These are phyloP conservation scores for Tylochromis polylepis DNA, from an alignment of 2,113 vertebrate species.

Conservation along the genomic window DNA sequence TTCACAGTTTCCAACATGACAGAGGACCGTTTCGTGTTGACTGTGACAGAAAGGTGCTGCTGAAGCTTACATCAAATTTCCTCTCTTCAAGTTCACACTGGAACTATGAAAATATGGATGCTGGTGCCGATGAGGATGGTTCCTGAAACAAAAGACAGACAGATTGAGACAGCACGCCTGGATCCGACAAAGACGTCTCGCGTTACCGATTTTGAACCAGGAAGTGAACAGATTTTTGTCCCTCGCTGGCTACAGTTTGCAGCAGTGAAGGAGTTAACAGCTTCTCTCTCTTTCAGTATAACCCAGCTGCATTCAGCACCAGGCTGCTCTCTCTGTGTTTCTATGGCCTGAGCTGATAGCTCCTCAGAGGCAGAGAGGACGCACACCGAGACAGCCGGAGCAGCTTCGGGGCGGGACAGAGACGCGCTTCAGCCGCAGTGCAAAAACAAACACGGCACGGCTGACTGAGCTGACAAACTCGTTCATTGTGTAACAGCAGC, in stretches of 20 bases:
- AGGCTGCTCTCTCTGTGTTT: conserved; percentile 14
- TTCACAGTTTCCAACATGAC: not conserved
- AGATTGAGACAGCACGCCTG: not conserved
- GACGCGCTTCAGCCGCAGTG: not conserved
- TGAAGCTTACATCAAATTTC: not conserved
- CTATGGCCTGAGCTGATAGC: conserved; percentile 43
- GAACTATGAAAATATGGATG: not conserved
- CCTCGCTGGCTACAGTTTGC: not conserved
- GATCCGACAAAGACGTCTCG: rapidly evolving
- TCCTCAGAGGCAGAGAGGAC: not conserved
- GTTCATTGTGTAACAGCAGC: not conserved
- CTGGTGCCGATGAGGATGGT: not conserved
- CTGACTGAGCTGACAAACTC: not conserved
- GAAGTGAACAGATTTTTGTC: not conserved
- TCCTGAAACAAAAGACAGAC: conserved; percentile 3
- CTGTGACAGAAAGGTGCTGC: not conserved
- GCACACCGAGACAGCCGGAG: not conserved
- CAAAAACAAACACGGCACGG: not conserved
- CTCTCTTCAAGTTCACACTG: not conserved
- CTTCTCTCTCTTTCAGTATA: not conserved
- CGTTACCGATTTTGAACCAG: not conserved
- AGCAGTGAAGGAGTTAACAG: conserved; percentile 56
- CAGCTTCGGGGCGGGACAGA: not conserved
- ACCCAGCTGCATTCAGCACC: conserved; percentile 20
- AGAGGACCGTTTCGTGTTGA: not conserved